Evolutionary conservation across 2,888 invertebrate genomes (phyloP).

Genomic region (Coelopa pilipes): DNA sequence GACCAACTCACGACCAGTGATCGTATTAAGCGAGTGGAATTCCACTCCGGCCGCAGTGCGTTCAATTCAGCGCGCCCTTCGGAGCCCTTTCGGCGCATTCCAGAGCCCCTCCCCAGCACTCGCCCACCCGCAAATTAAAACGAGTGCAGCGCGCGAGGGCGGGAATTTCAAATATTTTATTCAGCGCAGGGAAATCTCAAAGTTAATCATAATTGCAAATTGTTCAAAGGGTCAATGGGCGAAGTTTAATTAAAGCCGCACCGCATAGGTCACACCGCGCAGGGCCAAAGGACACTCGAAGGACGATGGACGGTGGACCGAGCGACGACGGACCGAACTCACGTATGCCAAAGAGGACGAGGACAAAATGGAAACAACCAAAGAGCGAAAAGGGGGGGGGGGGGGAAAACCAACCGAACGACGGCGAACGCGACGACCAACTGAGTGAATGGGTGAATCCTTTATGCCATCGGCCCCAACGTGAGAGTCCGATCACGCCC

Average conservation of each 20-base stretch:
- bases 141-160: no score
- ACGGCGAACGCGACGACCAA: constrained; percentile 9
- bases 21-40: no score
- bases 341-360: neutral
- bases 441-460: constrained; percentile 27
- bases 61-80: no score
- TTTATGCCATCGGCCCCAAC: constrained; percentile 24
- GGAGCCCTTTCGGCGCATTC: no score
- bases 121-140: no score
- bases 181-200: constrained; percentile 8
- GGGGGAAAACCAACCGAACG: neutral
- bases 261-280: no score
- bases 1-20: no score
- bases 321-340: neutral
- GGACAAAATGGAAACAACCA: neutral
- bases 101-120: no score
- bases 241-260: constrained; percentile 25
- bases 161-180: constrained; percentile 7
- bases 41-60: no score
- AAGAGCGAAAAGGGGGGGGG: neutral
- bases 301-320: neutral
- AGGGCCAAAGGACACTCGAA: no score
- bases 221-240: constrained; percentile 19
- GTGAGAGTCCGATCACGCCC: neutral
- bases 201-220: constrained; percentile 30